Percentiles rank a stretch among this genome's conserved stretches.
These are phyloP conservation scores for Ruditapes philippinarum DNA, from an alignment of 1,140 invertebrate species.

Conservation along the genomic window DNA sequence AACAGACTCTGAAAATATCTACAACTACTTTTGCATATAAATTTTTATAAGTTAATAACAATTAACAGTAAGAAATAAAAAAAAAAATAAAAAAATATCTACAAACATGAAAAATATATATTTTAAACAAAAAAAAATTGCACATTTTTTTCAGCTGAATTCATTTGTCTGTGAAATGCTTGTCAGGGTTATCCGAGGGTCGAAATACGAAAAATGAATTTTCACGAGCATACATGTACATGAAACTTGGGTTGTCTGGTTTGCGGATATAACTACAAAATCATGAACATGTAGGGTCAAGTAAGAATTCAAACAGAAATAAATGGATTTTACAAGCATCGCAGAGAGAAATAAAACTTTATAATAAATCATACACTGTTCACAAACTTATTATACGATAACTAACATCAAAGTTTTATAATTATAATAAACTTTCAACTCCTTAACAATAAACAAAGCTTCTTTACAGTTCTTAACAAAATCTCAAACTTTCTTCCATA, in stretches of 20 bases:
- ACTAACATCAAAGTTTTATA: constrained; percentile 12
- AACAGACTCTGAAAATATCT: not conserved
- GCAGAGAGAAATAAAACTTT: constrained; percentile 55
- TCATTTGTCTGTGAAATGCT: constrained; percentile 50
- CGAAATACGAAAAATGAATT: constrained; percentile 49
- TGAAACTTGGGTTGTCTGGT: not conserved
- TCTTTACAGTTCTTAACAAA: no score
- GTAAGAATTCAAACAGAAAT: constrained; percentile 43
- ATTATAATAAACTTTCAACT: not conserved
- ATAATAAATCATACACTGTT: constrained; percentile 62
- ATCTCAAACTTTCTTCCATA: no score
- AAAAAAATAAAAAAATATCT: not conserved
- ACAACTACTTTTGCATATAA: not conserved
- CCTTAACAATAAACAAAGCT: no score
- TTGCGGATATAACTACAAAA: not conserved
- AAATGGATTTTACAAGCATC: constrained; percentile 33
- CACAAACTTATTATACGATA: constrained; percentile 47
- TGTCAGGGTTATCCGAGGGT: constrained; percentile 51
- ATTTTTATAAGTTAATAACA: not conserved
- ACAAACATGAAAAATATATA: constrained; percentile 18
- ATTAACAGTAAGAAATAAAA: constrained; percentile 2
- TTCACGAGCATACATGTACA: constrained; percentile 9
- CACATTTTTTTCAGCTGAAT: constrained; percentile 33
- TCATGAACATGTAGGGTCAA: not conserved
- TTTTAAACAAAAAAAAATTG: constrained; percentile 58